phyloP scores from a whole-genome alignment of 2,888 invertebrate genomes.

The Clunio marinus region DNA sequence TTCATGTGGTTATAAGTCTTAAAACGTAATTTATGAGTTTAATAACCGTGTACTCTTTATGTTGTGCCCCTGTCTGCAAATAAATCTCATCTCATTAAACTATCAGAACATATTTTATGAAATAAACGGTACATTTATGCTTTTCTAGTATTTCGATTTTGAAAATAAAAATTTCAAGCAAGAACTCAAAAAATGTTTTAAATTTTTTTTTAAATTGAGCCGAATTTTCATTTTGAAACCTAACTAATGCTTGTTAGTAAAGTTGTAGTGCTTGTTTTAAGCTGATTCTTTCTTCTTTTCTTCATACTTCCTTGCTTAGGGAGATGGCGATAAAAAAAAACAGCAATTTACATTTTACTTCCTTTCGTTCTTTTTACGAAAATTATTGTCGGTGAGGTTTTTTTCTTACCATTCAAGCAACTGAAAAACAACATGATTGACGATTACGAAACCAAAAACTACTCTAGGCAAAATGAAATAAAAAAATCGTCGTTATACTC shows the following conservation, averaged over 20 bases:
- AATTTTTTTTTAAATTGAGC: too few species aligned
- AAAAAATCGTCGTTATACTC: slow-evolving; percentile 11
- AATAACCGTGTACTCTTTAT: slow-evolving; percentile 24
- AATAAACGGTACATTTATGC: too few species aligned
- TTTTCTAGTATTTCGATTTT: too few species aligned
- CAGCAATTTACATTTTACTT: slow-evolving; percentile 30
- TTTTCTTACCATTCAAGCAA: not conserved
- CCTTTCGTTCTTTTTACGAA: slow-evolving; percentile 20
- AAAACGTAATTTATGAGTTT: slow-evolving; percentile 24
- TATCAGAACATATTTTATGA: too few species aligned
- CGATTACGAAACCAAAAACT: slow-evolving; percentile 29
- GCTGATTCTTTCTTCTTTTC: too few species aligned
- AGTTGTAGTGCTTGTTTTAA: too few species aligned
- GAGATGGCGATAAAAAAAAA: not conserved
- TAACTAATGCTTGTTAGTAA: too few species aligned
- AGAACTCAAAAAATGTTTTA: too few species aligned
- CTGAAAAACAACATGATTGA: slow-evolving; percentile 19
- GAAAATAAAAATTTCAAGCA: too few species aligned
- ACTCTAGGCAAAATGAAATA: slow-evolving; percentile 1
- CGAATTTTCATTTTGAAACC: too few species aligned
- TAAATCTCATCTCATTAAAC: not conserved
- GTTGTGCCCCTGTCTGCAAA: slow-evolving; percentile 39
- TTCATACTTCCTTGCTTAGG: not conserved
- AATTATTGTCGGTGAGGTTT: not conserved
- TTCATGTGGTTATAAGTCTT: too few species aligned